These are phyloP conservation scores for Carduelis carduelis DNA, from an alignment of 2,797 vertebrate genomes.

Conservation along the genomic window DNA sequence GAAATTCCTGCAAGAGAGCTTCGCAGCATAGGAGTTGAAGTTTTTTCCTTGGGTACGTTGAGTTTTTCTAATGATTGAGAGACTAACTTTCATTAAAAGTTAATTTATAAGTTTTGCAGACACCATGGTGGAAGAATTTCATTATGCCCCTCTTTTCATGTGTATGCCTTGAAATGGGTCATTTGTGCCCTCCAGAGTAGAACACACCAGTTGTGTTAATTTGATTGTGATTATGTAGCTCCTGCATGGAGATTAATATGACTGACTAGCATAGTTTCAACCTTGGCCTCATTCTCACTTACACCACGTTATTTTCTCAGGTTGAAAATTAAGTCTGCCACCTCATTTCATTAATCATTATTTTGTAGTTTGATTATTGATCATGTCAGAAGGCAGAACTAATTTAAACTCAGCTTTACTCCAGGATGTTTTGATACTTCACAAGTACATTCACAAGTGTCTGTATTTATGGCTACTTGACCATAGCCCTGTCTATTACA, in stretches of 20 bases:
- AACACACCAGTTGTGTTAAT: background rate
- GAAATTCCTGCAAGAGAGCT: slow-evolving; percentile 84
- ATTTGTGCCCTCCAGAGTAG: background rate
- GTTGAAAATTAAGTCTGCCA: background rate
- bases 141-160: background rate
- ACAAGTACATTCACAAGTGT: background rate
- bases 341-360: background rate
- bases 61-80: background rate
- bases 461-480: background rate
- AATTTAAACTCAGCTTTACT: background rate
- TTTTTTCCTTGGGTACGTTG: slow-evolving; percentile 89
- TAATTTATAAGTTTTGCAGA: background rate
- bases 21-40: slow-evolving; percentile 86
- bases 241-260: background rate
- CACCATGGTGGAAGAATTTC: background rate
- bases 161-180: background rate
- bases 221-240: background rate
- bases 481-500: background rate
- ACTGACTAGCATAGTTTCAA: background rate
- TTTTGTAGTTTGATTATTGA: background rate
- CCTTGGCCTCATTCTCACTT: background rate
- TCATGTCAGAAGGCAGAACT: background rate
- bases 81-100: background rate
- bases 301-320: background rate
- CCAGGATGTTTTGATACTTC: background rate